Evolutionary conservation across 2,797 vertebrate species (phyloP).

Genomic region (Falco concolor): DNA sequence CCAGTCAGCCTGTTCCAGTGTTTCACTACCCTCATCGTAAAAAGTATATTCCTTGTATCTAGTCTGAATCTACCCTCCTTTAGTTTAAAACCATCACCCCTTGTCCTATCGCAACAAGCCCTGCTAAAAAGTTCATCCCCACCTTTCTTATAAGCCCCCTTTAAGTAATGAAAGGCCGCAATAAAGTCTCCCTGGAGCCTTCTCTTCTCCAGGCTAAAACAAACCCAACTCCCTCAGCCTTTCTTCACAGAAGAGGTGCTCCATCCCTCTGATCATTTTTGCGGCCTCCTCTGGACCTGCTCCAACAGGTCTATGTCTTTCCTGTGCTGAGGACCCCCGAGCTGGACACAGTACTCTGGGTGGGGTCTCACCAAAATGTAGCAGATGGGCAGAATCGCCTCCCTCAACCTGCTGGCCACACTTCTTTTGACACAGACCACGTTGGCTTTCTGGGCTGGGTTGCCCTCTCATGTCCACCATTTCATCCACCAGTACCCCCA

Average conservation of each 20-base stretch:
- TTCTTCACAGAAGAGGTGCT: not conserved
- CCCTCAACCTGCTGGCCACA: accelerated
- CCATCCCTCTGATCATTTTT: not conserved
- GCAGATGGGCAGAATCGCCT: not conserved
- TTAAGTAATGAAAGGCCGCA: not conserved
- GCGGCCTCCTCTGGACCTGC: not conserved
- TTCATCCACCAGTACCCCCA: not conserved
- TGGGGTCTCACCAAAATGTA: accelerated
- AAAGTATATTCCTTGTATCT: not conserved
- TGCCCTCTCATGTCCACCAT: not conserved
- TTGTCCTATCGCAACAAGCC: not conserved
- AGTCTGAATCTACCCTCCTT: not conserved
- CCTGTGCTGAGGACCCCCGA: not conserved
- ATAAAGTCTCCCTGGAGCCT: not conserved
- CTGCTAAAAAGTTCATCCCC: not conserved
- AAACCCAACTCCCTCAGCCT: not conserved
- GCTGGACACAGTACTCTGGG: not conserved
- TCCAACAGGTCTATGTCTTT: not conserved
- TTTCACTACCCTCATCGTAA: not conserved
- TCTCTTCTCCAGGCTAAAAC: not conserved
- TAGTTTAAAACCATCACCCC: not conserved
- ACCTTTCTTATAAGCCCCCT: not conserved
- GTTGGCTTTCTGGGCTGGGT: not conserved
- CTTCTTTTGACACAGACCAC: not conserved
- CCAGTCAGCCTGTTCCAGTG: not conserved